Evolutionary conservation across 2,113 vertebrate species (phyloP).

Genomic region (Meles meles): DNA sequence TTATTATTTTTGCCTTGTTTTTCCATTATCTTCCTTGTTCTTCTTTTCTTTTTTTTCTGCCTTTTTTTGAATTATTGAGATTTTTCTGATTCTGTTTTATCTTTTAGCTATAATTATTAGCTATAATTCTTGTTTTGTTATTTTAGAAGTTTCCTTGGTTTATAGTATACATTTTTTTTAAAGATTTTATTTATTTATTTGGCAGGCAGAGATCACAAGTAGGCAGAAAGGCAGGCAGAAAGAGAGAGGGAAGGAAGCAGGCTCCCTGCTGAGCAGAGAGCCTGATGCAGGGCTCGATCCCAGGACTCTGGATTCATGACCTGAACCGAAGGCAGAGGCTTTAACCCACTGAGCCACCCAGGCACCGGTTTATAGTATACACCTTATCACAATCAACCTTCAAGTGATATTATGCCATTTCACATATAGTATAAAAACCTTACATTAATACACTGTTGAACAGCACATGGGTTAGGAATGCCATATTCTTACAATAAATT

Average conservation of each 20-base stretch:
- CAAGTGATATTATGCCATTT: background rate
- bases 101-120: background rate
- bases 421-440: background rate
- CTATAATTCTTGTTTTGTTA: background rate
- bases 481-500: background rate
- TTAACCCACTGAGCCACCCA: too few relatives aligned
- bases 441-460: background rate
- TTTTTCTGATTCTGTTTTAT: background rate
- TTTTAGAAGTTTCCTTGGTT: background rate
- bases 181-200: too few relatives aligned
- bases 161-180: too few relatives aligned
- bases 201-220: too few relatives aligned
- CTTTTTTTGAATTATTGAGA: background rate
- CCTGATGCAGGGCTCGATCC: too few relatives aligned
- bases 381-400: background rate
- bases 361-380: background rate
- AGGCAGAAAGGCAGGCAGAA: too few relatives aligned
- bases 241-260: too few relatives aligned
- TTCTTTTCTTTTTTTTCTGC: background rate
- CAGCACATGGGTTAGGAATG: background rate
- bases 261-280: too few relatives aligned
- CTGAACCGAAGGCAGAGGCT: too few relatives aligned
- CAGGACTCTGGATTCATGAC: too few relatives aligned
- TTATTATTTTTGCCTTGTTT: background rate
- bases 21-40: background rate